Evolutionary conservation across 2,888 invertebrate species (phyloP), one percentile per base, ranked within the genome.

Genomic region (Drosophila koepferae): DNA sequence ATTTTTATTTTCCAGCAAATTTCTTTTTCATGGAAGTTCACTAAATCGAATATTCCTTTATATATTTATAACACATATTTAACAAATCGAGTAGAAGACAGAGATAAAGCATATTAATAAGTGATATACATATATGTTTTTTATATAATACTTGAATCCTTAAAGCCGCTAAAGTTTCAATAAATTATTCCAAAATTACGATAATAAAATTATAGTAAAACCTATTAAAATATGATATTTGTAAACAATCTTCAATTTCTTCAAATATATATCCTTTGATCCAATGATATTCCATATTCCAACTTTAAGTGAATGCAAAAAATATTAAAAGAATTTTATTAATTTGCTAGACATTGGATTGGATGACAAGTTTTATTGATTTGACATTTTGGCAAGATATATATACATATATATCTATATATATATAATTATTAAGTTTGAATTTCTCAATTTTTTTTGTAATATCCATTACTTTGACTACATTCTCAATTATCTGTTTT

Each of bases 1-100:
- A n/a, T 34, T 34, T 51, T 51, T 51, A 51, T 34, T 36, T 51
- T 51, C 36, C 51, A 51, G 51, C 51, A 51, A 51, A 51, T 51
- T 51, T 51, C n/a, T 20, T 8, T 36, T 51, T 18, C 18, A 14
- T 36, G 51, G 51, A 51, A 51, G 51, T 36, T 51, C 18, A 14
- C 18, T 36, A 51, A 34, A 18, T 36, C 34, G 20, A 36, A 18
- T 31, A 12, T 36, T 20, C 20, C n/a, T 31, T n/a, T n/a, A 28
- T 51, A 51, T 34, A 36, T 34, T n/a, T 34, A 51, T 34, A 51
- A 51, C 49, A 51, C 49, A 51, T 51, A 34, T 12, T 51, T 18
- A 51, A 51, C 34, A 51, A 51, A 51, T 51, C 18, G 31, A 51
- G 18, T 51, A 34, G 36, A 51, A 51, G 51, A 36, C 20, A 14